phyloP scores from a whole-genome alignment of 2,888 invertebrate species.

The Drosophila atripex region DNA sequence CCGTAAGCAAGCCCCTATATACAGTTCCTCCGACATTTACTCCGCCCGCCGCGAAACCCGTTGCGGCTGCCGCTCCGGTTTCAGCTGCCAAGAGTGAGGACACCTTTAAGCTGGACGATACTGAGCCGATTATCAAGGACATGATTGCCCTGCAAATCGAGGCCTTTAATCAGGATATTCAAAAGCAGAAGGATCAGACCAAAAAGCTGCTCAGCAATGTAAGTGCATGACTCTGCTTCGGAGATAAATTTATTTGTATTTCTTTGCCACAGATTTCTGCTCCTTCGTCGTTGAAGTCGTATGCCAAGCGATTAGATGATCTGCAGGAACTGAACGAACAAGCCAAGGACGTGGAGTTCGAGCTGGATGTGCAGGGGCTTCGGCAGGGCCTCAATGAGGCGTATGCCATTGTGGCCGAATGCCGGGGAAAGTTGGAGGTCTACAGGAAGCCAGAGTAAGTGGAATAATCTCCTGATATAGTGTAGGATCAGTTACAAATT shows the following conservation, averaged over 20 bases:
- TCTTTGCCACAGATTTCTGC: conserved; percentile 83
- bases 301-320: conserved; percentile 85
- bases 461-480: accelerated
- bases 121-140: conserved; percentile 84
- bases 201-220: conserved; percentile 82
- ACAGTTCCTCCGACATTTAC: conserved; percentile 79
- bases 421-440: conserved; percentile 81
- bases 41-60: conserved; percentile 49
- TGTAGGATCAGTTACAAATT: not conserved
- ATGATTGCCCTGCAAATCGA: conserved; percentile 88
- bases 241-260: not conserved
- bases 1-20: conserved; percentile 72
- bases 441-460: conserved; percentile 81
- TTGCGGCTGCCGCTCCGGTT: not conserved
- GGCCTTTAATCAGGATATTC: conserved; percentile 88
- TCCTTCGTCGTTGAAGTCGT: conserved; percentile 85
- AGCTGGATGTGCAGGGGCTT: conserved; percentile 86
- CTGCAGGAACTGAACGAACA: conserved; percentile 87
- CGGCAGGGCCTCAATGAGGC: conserved; percentile 84
- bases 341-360: conserved; percentile 87
- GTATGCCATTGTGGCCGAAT: conserved; percentile 82
- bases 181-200: conserved; percentile 86
- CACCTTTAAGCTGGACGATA: conserved; percentile 63
- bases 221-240: not conserved
- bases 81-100: not conserved